Conservation (phyloP, 2,113 vertebrate species). For the Narcine bancroftii region DNA sequence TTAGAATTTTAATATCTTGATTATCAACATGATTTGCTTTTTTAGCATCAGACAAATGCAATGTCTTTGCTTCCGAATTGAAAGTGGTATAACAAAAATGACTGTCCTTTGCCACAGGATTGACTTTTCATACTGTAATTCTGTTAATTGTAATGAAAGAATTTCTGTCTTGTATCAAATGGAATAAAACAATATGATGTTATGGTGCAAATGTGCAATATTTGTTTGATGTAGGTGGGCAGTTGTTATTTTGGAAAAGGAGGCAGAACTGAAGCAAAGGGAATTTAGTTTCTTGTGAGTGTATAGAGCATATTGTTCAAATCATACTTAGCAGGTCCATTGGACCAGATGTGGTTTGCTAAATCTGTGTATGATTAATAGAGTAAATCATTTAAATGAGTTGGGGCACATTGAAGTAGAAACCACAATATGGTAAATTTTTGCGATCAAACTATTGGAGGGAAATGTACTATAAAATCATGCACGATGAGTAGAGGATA, state of each 20-base stretch:
- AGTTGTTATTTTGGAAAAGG: not conserved
- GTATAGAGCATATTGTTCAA: not conserved
- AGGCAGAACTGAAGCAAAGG: not conserved
- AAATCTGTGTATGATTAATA: not conserved
- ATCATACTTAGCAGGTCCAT: not conserved
- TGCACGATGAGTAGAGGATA: not conserved
- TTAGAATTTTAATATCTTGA: not conserved
- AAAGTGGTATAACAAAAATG: not conserved
- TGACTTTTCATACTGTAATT: not conserved
- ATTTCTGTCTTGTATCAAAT: not conserved
- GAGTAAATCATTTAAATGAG: not conserved
- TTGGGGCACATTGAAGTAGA: not conserved
- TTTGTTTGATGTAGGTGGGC: not conserved
- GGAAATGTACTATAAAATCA: not conserved
- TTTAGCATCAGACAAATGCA: not conserved
- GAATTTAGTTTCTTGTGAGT: not conserved
- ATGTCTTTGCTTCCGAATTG: not conserved
- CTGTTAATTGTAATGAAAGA: not conserved
- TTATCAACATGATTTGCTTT: not conserved
- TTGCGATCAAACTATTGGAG: not conserved
- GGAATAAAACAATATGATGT: not conserved
- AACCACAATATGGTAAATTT: not conserved
- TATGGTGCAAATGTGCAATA: not conserved
- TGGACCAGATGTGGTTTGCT: not conserved
- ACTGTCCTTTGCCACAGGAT: not conserved